Conservation (phyloP, 2,113 vertebrate species). For the Ploceus nigricollis region DNA sequence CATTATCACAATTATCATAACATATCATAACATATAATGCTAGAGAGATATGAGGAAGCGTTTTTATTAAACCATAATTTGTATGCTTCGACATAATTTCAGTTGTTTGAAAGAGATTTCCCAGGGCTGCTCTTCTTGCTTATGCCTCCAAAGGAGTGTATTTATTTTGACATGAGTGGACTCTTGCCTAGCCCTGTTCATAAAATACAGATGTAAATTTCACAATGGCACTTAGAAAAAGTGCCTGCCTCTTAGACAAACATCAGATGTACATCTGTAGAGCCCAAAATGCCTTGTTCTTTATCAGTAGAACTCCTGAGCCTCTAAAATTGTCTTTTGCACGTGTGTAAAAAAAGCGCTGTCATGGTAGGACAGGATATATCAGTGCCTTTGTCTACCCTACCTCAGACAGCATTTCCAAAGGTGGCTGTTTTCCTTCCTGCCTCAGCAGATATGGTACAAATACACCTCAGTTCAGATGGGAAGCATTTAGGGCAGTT, state of each 20-base stretch:
- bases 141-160: neutral
- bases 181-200: neutral
- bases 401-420: neutral
- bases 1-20: neutral
- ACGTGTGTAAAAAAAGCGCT: rapidly evolving
- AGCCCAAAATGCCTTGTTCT: neutral
- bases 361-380: neutral
- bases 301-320: neutral
- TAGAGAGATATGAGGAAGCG: neutral
- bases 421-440: neutral
- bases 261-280: neutral
- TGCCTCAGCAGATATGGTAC: neutral
- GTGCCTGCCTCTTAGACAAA: neutral
- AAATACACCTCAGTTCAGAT: neutral
- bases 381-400: neutral
- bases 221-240: neutral
- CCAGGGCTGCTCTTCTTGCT: neutral
- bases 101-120: neutral
- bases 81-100: neutral
- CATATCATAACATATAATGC: neutral
- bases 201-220: neutral
- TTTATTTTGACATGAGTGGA: neutral
- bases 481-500: neutral
- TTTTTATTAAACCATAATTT: neutral
- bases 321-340: neutral